Conservation (phyloP, 2,888 invertebrate species). For the Mantis religiosa region DNA sequence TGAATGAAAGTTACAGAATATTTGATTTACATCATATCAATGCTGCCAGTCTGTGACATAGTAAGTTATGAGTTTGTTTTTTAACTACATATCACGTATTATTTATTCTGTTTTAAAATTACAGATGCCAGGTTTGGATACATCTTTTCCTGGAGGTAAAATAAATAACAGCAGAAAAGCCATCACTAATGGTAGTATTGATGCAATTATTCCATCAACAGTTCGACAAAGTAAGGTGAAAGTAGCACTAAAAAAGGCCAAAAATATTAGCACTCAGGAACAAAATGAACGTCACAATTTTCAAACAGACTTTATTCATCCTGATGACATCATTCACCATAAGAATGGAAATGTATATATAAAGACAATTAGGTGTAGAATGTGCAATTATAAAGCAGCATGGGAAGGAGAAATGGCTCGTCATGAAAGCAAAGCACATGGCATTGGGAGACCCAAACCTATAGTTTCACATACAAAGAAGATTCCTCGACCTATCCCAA, state of each 20-base stretch:
- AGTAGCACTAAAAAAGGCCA: slow-evolving; percentile 34
- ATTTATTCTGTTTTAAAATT: not conserved
- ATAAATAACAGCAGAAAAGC: not conserved
- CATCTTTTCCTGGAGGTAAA: not conserved
- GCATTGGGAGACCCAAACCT: slow-evolving; percentile 36
- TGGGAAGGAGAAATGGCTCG: slow-evolving; percentile 50
- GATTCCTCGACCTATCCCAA: slow-evolving; percentile 63
- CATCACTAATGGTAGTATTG: not conserved
- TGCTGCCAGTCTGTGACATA: too few species aligned
- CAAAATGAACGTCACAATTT: slow-evolving; percentile 33
- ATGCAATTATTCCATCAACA: not conserved
- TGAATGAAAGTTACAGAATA: too few species aligned
- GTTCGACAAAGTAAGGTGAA: slow-evolving; percentile 22
- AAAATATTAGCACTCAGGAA: slow-evolving; percentile 30
- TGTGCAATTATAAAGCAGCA: slow-evolving; percentile 40
- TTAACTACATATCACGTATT: too few species aligned
- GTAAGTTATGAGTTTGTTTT: too few species aligned
- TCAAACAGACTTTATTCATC: slow-evolving; percentile 37
- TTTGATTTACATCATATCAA: too few species aligned
- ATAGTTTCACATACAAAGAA: slow-evolving; percentile 43
- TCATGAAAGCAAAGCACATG: slow-evolving; percentile 49
- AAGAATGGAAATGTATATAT: slow-evolving; percentile 36
- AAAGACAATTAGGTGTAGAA: slow-evolving; percentile 38
- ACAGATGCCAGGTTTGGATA: not conserved
- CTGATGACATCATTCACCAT: slow-evolving; percentile 37